phyloP scores from a whole-genome alignment of 2,888 invertebrate genomes.

The Thera britannica region DNA sequence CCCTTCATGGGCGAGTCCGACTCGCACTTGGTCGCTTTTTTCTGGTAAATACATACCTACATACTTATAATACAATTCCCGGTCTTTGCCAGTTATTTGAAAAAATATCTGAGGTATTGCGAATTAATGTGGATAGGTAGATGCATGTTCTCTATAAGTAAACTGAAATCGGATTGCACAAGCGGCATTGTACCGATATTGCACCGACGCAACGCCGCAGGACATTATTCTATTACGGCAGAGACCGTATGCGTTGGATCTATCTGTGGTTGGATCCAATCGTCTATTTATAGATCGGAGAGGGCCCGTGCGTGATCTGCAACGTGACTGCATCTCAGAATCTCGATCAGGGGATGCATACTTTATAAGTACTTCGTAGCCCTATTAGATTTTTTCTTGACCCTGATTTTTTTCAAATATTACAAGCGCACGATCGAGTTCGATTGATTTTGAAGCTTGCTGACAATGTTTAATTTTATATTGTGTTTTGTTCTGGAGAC shows the following conservation, averaged over 20 bases:
- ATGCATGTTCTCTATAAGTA: not conserved
- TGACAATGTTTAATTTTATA: too few relatives aligned
- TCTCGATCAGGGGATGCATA: conserved; percentile 28
- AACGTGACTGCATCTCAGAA: conserved; percentile 42
- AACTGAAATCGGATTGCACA: not conserved
- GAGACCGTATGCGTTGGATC: conserved; percentile 32
- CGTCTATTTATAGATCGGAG: conserved; percentile 55
- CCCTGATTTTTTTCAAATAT: too few relatives aligned
- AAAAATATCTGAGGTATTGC: too few relatives aligned
- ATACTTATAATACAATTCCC: too few relatives aligned
- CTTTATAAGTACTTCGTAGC: conserved; percentile 23
- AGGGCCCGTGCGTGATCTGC: conserved; percentile 36
- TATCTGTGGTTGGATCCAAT: conserved; percentile 24
- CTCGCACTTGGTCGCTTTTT: too few relatives aligned
- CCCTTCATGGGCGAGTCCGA: too few relatives aligned
- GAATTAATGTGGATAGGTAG: too few relatives aligned
- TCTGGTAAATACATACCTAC: too few relatives aligned
- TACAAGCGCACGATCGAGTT: too few relatives aligned
- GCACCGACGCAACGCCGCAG: conserved; percentile 41
- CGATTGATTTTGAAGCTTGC: too few relatives aligned
- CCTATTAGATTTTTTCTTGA: conserved; percentile 2
- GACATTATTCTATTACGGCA: conserved; percentile 45
- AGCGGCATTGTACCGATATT: conserved; percentile 12
- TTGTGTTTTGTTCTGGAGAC: too few relatives aligned
- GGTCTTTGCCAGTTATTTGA: too few relatives aligned